These are phyloP conservation scores for Borostomias antarcticus DNA, from an alignment of 2,797 vertebrate species.

Conservation along the genomic window DNA sequence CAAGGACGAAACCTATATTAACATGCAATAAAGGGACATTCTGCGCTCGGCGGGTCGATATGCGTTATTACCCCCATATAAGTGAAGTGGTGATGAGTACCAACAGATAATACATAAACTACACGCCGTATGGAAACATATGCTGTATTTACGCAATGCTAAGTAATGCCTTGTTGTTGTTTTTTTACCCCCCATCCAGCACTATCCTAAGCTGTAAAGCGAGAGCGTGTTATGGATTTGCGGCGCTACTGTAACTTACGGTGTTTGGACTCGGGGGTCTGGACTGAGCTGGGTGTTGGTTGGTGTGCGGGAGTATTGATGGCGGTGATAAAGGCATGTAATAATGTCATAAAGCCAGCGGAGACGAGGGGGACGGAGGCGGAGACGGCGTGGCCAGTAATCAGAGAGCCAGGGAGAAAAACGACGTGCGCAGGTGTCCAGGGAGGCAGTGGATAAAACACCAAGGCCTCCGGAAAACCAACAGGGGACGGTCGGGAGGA, in stretches of 20 bases:
- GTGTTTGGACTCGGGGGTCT: slow-evolving; percentile 35
- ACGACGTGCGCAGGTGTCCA: slow-evolving; percentile 57
- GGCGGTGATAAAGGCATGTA: slow-evolving; percentile 70
- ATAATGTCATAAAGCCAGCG: slow-evolving; percentile 68
- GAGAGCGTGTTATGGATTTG: slow-evolving; percentile 43
- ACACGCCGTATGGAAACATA: slow-evolving; percentile 17
- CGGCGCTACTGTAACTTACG: slow-evolving; percentile 33
- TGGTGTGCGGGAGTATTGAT: slow-evolving; percentile 60
- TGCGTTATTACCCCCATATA: slow-evolving; percentile 70
- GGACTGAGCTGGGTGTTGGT: slow-evolving; percentile 41
- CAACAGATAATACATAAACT: slow-evolving; percentile 29
- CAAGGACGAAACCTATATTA: slow-evolving; percentile 76
- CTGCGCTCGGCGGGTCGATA: slow-evolving; percentile 62
- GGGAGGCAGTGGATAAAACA: slow-evolving; percentile 65
- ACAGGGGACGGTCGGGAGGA: slow-evolving; percentile 40
- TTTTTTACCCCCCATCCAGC: slow-evolving; percentile 30
- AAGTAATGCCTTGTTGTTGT: slow-evolving; percentile 35
- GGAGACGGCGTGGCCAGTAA: slow-evolving; percentile 62
- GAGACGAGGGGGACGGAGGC: slow-evolving; percentile 62
- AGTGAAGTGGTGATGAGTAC: slow-evolving; percentile 35
- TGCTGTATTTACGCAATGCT: slow-evolving; percentile 28
- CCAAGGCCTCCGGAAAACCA: slow-evolving; percentile 45
- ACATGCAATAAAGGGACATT: slow-evolving; percentile 71
- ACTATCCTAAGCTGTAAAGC: slow-evolving; percentile 24
- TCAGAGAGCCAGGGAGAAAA: slow-evolving; percentile 65